Conservation (phyloP, 2,797 vertebrate species). For the Chiroxiphia lanceolata region DNA sequence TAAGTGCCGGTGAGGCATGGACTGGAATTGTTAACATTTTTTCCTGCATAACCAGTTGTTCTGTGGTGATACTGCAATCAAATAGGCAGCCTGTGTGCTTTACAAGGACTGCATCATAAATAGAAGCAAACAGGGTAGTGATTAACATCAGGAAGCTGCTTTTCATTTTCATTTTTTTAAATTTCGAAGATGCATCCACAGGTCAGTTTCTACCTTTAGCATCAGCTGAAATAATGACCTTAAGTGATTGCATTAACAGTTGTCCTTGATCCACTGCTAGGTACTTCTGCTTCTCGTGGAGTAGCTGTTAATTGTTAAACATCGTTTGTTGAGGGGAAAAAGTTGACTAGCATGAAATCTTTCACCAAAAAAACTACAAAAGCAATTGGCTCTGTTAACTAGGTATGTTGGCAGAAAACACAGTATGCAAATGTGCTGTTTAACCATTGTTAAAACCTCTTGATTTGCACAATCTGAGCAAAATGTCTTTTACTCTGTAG, state of each 20-base stretch:
- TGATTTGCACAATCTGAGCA: neutral
- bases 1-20: neutral
- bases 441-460: neutral
- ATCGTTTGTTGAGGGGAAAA: neutral
- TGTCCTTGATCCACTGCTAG: neutral
- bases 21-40: neutral
- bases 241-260: constrained; percentile 1
- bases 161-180: neutral
- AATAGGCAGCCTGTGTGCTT: neutral
- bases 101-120: neutral
- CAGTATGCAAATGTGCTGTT: neutral
- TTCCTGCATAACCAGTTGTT: constrained; percentile 23
- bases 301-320: neutral
- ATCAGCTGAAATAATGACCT: constrained; percentile 16
- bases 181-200: neutral
- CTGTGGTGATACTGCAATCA: neutral
- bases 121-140: neutral
- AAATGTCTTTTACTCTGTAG: neutral
- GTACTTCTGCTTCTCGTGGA: neutral
- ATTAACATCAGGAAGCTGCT: neutral
- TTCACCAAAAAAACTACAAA: neutral
- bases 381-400: neutral
- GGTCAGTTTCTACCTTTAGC: neutral
- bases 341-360: neutral
- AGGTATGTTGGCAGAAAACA: neutral